Evolutionary conservation across 2,888 invertebrate genomes (phyloP), one percentile per base, ranked within the genome.

Genomic region (Epirrhoe tristata): DNA sequence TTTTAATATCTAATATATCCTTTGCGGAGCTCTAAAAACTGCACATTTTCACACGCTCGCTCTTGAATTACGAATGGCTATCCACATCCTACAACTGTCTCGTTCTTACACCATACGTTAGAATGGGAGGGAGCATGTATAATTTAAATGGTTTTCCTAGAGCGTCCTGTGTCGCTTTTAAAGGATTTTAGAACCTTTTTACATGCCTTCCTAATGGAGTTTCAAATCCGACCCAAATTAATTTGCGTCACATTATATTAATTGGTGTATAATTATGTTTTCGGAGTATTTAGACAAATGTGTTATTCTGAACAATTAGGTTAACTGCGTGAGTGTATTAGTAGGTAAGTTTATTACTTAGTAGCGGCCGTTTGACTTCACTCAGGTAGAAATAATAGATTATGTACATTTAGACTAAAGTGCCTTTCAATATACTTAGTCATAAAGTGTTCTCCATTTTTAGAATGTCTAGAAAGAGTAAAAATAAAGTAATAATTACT

Each of bases 31-130:
- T 66, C 74, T 74, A 81, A 81, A 80, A 91, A 92, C 88, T 93
- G 92, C 85, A 86, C 86, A 77, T 80, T 89, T 93, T 93, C 93
- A 89, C 93, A 93, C 93, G 92, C 83, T 85, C 80, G 76, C 77
- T 80, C 71, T 68, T 81, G 80, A 85, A 87, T 88, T 85, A 84
- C 82, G 75, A 84, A 88, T 86, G 85, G 82, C 77, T 73, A 78
- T 76, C 75, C 72, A 75, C 75, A 71, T 63, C 65, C 65, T 79
- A 68, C 70, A 70, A 61, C 76, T 65, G 53, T 85, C 83, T 78
- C 82, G 68, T 71, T 85, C 77, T 71, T 17, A 56, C 67, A 14
- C 55, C 52, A 58, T 32, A 58, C 54, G 75, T 65, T 66, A 77
- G 76, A 84, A 77, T 77, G 81, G 78, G 85, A 85, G 48, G 68